Base-by-base conservation (phyloP, 2,888 invertebrate species). In the Hirtodrosophila duncani region DNA sequence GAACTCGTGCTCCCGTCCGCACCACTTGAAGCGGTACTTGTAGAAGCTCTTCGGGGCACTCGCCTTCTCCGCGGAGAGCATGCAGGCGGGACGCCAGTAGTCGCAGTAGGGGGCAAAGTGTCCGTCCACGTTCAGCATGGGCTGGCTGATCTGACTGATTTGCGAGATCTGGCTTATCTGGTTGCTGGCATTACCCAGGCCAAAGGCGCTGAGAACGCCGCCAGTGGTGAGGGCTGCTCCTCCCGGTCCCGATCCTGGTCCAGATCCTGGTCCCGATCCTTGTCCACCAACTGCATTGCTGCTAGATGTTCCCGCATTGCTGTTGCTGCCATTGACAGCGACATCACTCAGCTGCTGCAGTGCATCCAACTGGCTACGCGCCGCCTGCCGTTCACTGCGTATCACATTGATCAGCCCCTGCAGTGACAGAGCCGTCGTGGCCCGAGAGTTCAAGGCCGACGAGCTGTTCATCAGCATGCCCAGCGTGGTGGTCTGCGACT, bases 21-120 rank as follows among this genome's bases (percentile, higher is more conserved):
- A 83, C 50, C 83, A 77, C 5, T 84, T 82, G 42, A 87, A 78
- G 1, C 83, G 84, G 49, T 87, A 87, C 55, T 85, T 86, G 64
- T 87, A 87, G 59, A 83, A 86, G 16, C 86, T 85, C 55, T 87
- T 87, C 0, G 86, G 85, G 2, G 81, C 82, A 8, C 69, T 51
- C 0, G 83, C 79, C 37, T 85, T 86, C 42, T 85, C 87, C 2
- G 82, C 81, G 0, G 84, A 68, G 3, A 87, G 75, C 55, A 81
- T 77, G 34, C 85, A 86, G 0, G 83, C 79, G 0, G 86, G 85
- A 20, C 87, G 80, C 86, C 86, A 86, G 50, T 84, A 87, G 48
- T 87, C 87, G 36, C 85, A 85, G 49, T 85, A 87, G 8, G 79
- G 82, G 1, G 84, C 84, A 34, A 81, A 78, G 13, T 82, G 83